These are phyloP conservation scores for Linhomoeus sp. DNA, from an alignment of 2,888 invertebrate genomes.

Conservation along the genomic window DNA sequence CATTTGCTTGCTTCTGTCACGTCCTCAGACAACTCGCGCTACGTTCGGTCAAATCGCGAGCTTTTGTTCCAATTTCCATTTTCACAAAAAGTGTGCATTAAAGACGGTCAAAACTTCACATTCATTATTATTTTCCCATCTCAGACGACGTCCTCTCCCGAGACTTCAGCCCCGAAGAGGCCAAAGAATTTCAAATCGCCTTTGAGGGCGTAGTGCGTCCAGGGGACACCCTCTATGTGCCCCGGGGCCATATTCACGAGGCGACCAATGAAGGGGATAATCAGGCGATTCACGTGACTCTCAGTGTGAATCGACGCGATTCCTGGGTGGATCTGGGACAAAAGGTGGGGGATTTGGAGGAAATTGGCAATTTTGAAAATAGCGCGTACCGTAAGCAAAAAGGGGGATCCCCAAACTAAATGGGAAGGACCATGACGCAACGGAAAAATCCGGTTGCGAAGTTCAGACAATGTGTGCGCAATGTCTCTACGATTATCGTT, in stretches of 20 bases:
- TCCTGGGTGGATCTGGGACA: constrained; percentile 73
- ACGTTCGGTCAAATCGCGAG: too few species aligned
- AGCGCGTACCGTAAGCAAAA: too few species aligned
- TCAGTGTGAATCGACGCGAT: constrained; percentile 75
- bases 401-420: too few species aligned
- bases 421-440: too few species aligned
- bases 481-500: too few species aligned
- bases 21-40: too few species aligned
- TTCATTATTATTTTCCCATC: background rate
- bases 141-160: constrained; percentile 14
- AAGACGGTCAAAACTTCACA: background rate
- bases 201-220: constrained; percentile 21
- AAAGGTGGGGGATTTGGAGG: constrained; percentile 39
- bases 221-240: constrained; percentile 69
- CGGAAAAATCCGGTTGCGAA: too few species aligned
- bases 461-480: too few species aligned
- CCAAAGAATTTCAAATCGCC: constrained; percentile 36
- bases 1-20: too few species aligned
- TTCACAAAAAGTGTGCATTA: background rate
- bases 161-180: constrained; percentile 39
- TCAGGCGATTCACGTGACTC: constrained; percentile 80
- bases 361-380: too few species aligned
- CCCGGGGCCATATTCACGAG: constrained; percentile 42
- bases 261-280: constrained; percentile 32
- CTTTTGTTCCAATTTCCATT: background rate